phyloP scores from a whole-genome alignment of 2,888 invertebrate genomes.

The Caenorhabditis becei region DNA sequence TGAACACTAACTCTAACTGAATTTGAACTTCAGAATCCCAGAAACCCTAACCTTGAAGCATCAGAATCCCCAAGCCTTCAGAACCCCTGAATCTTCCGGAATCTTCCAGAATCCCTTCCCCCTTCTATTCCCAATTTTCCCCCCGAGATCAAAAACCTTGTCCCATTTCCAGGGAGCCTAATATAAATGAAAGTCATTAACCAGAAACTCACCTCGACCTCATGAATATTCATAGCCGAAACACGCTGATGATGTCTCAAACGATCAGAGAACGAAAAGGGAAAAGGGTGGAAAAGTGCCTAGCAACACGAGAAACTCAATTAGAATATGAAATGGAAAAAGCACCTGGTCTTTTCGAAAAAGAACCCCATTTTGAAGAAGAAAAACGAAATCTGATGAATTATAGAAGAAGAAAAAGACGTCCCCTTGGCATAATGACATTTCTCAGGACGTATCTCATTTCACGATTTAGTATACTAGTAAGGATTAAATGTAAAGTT shows the following conservation, averaged over 20 bases:
- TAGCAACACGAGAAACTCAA: too few relatives aligned
- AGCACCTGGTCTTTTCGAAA: constrained; percentile 23
- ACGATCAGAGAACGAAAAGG: background rate
- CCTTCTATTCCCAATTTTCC: too few relatives aligned
- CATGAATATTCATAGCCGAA: constrained; percentile 52
- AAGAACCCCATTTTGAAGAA: constrained; percentile 40
- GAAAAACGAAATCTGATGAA: constrained; percentile 21
- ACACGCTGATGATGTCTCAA: constrained; percentile 14
- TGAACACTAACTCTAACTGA: too few relatives aligned
- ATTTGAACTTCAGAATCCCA: too few relatives aligned
- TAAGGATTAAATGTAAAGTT: background rate
- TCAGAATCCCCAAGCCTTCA: too few relatives aligned
- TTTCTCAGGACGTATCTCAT: constrained; percentile 46
- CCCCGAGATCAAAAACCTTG: too few relatives aligned
- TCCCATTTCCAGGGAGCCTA: too few relatives aligned
- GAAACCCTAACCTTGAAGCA: too few relatives aligned
- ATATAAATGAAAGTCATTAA: constrained; percentile 24
- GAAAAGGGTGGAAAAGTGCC: too few relatives aligned
- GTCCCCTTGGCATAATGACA: constrained; percentile 6
- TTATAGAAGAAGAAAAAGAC: constrained; percentile 15
- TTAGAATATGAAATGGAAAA: too few relatives aligned
- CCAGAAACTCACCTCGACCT: constrained; percentile 21
- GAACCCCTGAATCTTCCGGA: too few relatives aligned
- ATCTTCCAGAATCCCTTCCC: too few relatives aligned
- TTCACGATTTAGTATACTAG: constrained; percentile 20